Evolutionary conservation across 2,888 invertebrate species (phyloP).

Genomic region (Drosophila nigricruria): DNA sequence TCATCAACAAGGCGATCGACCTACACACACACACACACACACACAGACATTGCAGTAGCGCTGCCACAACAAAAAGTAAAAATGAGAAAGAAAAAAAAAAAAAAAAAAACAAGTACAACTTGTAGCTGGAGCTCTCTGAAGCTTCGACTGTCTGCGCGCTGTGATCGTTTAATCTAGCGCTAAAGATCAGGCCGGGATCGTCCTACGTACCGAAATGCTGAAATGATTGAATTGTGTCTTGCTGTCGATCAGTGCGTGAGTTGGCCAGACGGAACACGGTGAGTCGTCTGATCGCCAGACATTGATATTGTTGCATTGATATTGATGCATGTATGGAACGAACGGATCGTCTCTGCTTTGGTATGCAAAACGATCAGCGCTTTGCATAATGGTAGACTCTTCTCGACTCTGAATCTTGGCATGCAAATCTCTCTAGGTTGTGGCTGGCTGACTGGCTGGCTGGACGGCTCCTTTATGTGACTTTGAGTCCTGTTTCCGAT

Average conservation of each 20-base stretch:
- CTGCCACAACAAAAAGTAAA: background rate
- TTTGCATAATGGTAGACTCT: conserved; percentile 67
- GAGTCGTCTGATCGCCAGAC: conserved; percentile 63
- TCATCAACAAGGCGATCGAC: conserved; percentile 47
- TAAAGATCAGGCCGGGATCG: conserved; percentile 74
- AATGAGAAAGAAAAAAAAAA: background rate
- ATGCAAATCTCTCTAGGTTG: conserved; percentile 52
- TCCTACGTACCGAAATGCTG: conserved; percentile 64
- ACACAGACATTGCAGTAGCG: conserved; percentile 28
- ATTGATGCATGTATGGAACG: conserved; percentile 42
- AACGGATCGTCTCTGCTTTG: conserved; percentile 25
- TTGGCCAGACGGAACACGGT: conserved; percentile 29
- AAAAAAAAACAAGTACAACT: conserved; percentile 59
- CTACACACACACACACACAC: conserved; percentile 58
- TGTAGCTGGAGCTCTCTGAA: conserved; percentile 17
- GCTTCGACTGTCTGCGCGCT: conserved; percentile 61
- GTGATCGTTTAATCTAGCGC: conserved; percentile 83
- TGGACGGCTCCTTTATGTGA: conserved; percentile 30
- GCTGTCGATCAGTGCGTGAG: conserved; percentile 78
- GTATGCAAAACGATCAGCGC: conserved; percentile 74
- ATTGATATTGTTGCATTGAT: conserved; percentile 42
- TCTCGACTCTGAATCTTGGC: conserved; percentile 31
- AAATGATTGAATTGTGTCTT: conserved; percentile 83
- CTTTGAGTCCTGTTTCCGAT: conserved; percentile 79
- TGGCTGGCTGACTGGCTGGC: background rate